Percentiles rank a stretch among this genome's conserved stretches.
These are phyloP conservation scores for Porites divaricata DNA, from an alignment of 92 coral and sea anemone species.

Conservation along the genomic window DNA sequence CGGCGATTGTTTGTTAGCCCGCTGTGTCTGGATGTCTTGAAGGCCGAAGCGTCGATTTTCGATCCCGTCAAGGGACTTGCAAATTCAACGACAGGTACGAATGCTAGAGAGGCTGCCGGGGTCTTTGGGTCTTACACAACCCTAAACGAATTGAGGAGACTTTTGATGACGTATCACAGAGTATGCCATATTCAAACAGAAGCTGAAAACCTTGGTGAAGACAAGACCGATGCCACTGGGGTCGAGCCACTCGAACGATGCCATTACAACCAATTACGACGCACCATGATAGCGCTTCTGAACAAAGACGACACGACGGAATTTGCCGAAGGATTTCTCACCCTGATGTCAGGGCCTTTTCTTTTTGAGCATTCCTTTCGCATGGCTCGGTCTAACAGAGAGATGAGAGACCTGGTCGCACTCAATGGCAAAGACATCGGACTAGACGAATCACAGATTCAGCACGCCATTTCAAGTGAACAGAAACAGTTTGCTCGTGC, in stretches of 20 bases:
- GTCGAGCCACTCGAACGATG: not conserved
- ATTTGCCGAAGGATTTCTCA: slow-evolving; percentile 2
- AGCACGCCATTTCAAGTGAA: not conserved
- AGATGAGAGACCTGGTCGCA: not conserved
- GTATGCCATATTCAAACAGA: not conserved
- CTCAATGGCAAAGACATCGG: not conserved
- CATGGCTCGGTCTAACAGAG: slow-evolving; percentile 1
- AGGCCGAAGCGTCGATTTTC: not conserved
- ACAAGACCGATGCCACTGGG: not conserved
- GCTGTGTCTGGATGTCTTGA: not conserved
- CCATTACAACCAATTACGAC: not conserved
- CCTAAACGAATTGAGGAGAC: not conserved
- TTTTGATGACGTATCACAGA: not conserved
- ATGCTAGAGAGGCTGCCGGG: not conserved
- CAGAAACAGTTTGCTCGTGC: not conserved
- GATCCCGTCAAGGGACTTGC: slow-evolving; percentile 17
- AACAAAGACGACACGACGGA: not conserved
- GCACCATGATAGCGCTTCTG: not conserved
- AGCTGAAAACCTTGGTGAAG: not conserved
- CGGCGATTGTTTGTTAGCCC: slow-evolving; percentile 2
- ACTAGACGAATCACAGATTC: not conserved
- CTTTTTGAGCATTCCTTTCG: slow-evolving; percentile 8
- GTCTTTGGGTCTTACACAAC: slow-evolving; percentile 6
- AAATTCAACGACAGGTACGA: not conserved
- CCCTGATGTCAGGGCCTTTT: slow-evolving; percentile 1